These are phyloP conservation scores for Sebastes paucispinis DNA, from an alignment of 2,797 vertebrate genomes.

Conservation along the genomic window DNA sequence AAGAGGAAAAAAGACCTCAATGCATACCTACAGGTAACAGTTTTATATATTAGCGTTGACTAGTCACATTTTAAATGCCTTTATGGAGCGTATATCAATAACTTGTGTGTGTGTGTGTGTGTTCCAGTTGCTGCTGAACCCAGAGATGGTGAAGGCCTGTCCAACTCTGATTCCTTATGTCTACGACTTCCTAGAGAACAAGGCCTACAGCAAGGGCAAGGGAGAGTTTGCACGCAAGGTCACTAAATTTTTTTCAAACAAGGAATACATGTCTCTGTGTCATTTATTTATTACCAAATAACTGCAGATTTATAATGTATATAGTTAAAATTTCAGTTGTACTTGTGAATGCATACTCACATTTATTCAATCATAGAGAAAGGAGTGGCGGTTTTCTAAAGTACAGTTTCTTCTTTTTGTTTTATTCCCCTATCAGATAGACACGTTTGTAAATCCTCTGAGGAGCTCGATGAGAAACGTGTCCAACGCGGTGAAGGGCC, in stretches of 20 bases:
- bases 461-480: constrained; percentile 99
- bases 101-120: constrained; percentile 6
- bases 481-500: constrained; percentile 95
- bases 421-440: constrained; percentile 84
- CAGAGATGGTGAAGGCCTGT: constrained; percentile 95
- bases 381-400: background rate
- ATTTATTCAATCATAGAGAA: background rate
- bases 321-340: background rate
- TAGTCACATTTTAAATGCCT: background rate
- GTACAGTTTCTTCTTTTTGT: background rate
- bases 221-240: constrained; percentile 99
- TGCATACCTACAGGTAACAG: constrained; percentile 92
- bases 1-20: constrained; percentile 99
- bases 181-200: constrained; percentile 97
- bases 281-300: background rate
- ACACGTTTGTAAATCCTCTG: constrained; percentile 98
- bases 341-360: background rate
- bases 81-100: background rate
- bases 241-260: constrained; percentile 23
- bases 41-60: background rate
- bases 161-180: constrained; percentile 90
- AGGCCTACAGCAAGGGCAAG: constrained; percentile 97
- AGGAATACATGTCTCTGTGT: background rate
- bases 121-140: constrained; percentile 90
- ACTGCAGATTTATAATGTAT: background rate